phyloP scores from a whole-genome alignment of 2,113 vertebrate genomes.

The Theristicus caerulescens region DNA sequence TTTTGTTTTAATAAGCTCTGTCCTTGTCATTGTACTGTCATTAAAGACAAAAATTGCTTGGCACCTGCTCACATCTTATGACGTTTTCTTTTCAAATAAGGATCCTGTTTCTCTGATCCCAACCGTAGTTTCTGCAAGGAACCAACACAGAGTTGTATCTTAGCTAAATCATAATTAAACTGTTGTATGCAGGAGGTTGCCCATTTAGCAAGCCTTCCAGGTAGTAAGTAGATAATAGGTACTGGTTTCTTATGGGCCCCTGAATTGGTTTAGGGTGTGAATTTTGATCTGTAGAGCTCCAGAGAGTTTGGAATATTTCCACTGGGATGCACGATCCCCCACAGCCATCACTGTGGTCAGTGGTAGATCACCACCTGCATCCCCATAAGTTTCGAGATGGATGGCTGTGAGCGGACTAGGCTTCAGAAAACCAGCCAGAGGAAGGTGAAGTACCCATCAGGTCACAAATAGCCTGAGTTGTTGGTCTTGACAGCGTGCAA shows the following conservation, averaged over 20 bases:
- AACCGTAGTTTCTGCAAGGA: neutral
- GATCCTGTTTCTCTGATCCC: neutral
- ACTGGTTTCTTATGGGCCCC: neutral
- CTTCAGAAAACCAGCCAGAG: neutral
- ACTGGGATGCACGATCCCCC: neutral
- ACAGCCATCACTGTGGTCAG: neutral
- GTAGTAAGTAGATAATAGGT: neutral
- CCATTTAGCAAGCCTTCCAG: neutral
- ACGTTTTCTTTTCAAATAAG: neutral
- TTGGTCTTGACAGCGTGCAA: neutral
- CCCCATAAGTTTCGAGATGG: neutral
- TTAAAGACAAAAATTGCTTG: neutral
- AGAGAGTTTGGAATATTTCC: neutral
- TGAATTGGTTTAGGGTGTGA: neutral
- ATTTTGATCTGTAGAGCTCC: neutral
- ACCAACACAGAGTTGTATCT: neutral
- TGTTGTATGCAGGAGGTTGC: neutral
- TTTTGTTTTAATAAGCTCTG: neutral
- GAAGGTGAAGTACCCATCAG: neutral
- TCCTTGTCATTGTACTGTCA: neutral
- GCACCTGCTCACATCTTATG: neutral
- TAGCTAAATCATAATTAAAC: neutral
- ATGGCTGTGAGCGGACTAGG: neutral
- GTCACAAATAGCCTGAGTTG: neutral
- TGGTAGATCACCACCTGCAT: neutral